A percentile compares a stretch with the other conserved stretches of the same genome.
These are phyloP conservation scores for Drosophila putrida DNA, from an alignment of 2,888 invertebrate species.

Conservation along the genomic window DNA sequence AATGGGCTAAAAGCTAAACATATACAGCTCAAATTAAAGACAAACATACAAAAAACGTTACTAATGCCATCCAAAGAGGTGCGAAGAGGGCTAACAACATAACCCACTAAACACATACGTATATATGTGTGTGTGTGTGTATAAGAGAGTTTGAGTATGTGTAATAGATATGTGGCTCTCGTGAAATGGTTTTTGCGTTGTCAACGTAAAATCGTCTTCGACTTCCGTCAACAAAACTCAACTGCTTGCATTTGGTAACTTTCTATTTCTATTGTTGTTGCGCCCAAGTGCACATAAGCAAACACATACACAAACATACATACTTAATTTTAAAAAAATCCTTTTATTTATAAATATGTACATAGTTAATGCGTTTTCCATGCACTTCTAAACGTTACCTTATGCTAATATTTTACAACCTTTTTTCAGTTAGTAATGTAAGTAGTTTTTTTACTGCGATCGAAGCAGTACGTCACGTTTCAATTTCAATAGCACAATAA, in stretches of 20 bases:
- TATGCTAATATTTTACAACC: constrained; percentile 60
- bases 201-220: constrained; percentile 46
- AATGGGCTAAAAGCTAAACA: constrained; percentile 63
- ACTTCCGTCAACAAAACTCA: constrained; percentile 73
- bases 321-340: too few relatives aligned
- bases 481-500: constrained; percentile 42
- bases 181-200: constrained; percentile 35
- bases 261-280: constrained; percentile 69
- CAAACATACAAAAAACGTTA: constrained; percentile 53
- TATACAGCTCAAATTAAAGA: constrained; percentile 37
- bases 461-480: constrained; percentile 48
- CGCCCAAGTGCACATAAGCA: constrained; percentile 24
- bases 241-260: constrained; percentile 61
- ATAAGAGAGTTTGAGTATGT: neutral
- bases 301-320: constrained; percentile 2
- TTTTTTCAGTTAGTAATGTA: constrained; percentile 50
- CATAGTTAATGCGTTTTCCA: constrained; percentile 40
- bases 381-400: constrained; percentile 51
- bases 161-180: constrained; percentile 14
- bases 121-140: constrained; percentile 7
- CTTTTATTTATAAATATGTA: constrained; percentile 28
- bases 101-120: constrained; percentile 1
- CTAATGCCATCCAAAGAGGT: constrained; percentile 42
- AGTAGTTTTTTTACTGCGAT: constrained; percentile 42
- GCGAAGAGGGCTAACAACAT: constrained; percentile 53